Evolutionary conservation across 2,797 vertebrate species (phyloP).

Genomic region (Parauchenoglanis punctatus): DNA sequence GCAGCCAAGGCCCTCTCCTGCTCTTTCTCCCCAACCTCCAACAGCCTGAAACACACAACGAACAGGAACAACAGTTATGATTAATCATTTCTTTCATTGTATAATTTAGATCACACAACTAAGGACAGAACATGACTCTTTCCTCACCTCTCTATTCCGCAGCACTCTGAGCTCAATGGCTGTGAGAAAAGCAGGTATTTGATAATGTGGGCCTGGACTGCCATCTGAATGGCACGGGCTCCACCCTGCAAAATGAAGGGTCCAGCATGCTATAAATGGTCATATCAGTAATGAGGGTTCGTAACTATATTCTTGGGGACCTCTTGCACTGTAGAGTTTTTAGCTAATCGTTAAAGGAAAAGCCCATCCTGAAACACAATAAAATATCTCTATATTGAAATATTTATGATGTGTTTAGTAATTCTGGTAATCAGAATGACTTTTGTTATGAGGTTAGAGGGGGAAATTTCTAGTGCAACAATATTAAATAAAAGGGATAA

Average conservation of each 20-base stretch:
- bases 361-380: neutral
- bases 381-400: neutral
- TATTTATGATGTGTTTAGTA: neutral
- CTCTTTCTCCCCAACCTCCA: conserved; percentile 61
- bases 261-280: neutral
- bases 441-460: neutral
- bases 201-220: conserved; percentile 82
- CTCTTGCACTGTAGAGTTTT: neutral
- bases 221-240: conserved; percentile 79
- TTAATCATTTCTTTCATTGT: neutral
- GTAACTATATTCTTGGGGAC: neutral
- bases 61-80: neutral
- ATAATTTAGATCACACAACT: conserved; percentile 7
- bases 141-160: conserved; percentile 72
- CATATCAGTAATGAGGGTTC: neutral
- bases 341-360: neutral
- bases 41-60: conserved; percentile 67
- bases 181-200: conserved; percentile 79
- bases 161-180: conserved; percentile 54
- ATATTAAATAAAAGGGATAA: neutral
- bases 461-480: neutral
- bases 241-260: conserved; percentile 73
- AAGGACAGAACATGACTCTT: neutral
- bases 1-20: conserved; percentile 74
- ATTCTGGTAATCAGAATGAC: neutral